Base-by-base conservation (phyloP, 2,113 vertebrate genomes). In the Sardina pilchardus region DNA sequence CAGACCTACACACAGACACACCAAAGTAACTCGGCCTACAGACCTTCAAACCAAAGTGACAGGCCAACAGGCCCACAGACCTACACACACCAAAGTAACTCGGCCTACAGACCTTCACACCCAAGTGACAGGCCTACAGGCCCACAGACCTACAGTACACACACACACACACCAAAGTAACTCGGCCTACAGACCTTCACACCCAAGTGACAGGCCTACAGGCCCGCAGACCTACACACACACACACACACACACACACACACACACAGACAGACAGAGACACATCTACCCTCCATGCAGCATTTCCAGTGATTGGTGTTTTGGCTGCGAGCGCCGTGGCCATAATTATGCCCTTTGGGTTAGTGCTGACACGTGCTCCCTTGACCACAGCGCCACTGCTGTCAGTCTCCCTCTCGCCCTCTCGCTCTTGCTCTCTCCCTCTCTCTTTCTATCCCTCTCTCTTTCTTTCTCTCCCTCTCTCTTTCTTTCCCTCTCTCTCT, bases 271-370 rank as follows among this genome's bases (percentile, higher is more conserved):
- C 67, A 75, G 26, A 75, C 67, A 75, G 7, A 75, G 30, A 78
- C 71, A 78, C 71, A 17, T 36, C 34, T 39, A 17, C 21, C 12
- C 71, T 34, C 30, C 30, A 71, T 71, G 67, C 67, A 75, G 36
- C 67, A 75, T 75, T 26, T 30, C n/a, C n/a, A 71, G 63, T 71
- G 63, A 71, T 34, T 36, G 71, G 71, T 78, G 26, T 14, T 78
- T 36, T 78, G 9, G 71, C 71, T 78, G 71, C 4, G 71, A 78
- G 39, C 8, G 30, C 71, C 12, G 14, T 16, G 34, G 10, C 71
- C 71, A 78, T 78, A 78, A 78, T 78, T 34, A 78, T 78, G 71
- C 30, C 71, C 30, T 78, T 78, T 12, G 16, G 71, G 71, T 36
- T 78, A 17, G 10, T 78, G 71, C 71, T 78, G 71, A 34, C 71